Conservation (phyloP, 2,888 invertebrate species). For the Coelinius sp. region DNA sequence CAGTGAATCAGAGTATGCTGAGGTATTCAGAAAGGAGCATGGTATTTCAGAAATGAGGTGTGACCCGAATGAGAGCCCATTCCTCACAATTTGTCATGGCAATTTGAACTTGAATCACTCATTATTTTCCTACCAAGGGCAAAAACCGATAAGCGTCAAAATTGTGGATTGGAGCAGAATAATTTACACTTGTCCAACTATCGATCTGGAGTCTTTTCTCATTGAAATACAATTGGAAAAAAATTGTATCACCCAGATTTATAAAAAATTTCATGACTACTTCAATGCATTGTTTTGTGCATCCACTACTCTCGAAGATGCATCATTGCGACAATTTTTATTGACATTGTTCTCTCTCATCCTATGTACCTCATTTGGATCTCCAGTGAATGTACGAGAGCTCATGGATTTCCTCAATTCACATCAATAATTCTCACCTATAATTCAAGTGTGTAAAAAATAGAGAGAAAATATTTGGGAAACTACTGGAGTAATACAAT, state of each 20-base stretch:
- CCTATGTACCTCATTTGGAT: neutral
- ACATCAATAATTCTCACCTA: neutral
- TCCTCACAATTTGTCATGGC: slow-evolving; percentile 60
- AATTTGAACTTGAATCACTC: slow-evolving; percentile 42
- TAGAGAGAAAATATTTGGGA: neutral
- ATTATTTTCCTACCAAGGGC: slow-evolving; percentile 55
- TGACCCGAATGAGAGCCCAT: slow-evolving; percentile 42
- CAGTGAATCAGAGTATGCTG: slow-evolving; percentile 28
- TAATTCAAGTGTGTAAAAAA: neutral
- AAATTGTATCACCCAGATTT: neutral
- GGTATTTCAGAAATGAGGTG: slow-evolving; percentile 13
- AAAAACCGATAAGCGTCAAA: slow-evolving; percentile 55
- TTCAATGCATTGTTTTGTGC: neutral
- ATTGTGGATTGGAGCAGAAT: slow-evolving; percentile 62
- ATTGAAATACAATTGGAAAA: neutral
- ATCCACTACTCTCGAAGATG: neutral
- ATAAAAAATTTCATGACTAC: slow-evolving; percentile 7
- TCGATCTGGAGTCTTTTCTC: slow-evolving; percentile 58
- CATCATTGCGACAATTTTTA: slow-evolving; percentile 3
- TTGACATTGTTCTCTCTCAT: neutral
- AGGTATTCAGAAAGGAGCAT: slow-evolving; percentile 41
- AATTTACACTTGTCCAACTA: slow-evolving; percentile 55
- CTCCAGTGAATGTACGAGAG: neutral
- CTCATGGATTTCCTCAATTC: neutral
- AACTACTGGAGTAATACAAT: too few species aligned